These are phyloP conservation scores for Phataginus tetradactyla DNA, from an alignment of 2,797 vertebrate genomes.

Conservation along the genomic window DNA sequence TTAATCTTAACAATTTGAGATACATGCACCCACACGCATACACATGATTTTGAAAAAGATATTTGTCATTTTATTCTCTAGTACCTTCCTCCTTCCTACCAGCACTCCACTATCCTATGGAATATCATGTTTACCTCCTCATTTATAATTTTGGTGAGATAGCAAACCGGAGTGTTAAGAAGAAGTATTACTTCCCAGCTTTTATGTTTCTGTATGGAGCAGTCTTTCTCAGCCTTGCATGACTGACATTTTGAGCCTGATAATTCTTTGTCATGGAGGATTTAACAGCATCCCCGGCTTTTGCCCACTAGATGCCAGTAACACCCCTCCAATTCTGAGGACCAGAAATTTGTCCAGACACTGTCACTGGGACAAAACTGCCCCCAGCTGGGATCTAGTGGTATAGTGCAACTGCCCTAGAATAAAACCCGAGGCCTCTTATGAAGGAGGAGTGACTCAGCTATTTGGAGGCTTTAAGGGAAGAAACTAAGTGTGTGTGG, in stretches of 20 bases:
- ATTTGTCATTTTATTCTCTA: not conserved
- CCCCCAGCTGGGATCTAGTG: not conserved
- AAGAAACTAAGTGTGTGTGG: not conserved
- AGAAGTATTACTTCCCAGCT: not conserved
- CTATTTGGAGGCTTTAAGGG: not conserved
- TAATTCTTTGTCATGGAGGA: fast-evolving
- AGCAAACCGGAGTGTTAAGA: not conserved
- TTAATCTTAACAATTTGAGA: not conserved
- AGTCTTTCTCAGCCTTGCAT: not conserved
- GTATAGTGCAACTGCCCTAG: not conserved
- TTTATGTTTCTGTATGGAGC: not conserved
- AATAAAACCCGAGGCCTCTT: not conserved
- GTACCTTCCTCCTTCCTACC: not conserved
- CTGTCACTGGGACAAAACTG: not conserved
- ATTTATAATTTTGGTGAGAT: not conserved
- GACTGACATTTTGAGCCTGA: not conserved
- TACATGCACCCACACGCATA: not conserved
- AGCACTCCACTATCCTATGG: not conserved
- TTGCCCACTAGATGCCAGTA: constrained; percentile 47
- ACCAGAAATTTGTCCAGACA: not conserved
- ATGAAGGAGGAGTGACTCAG: not conserved
- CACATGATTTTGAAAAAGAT: not conserved
- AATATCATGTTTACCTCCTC: not conserved
- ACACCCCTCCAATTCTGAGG: not conserved
- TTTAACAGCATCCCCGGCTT: not conserved